These are phyloP conservation scores for Aphidoletes aphidimyza DNA, from an alignment of 2,888 invertebrate genomes.

Conservation along the genomic window DNA sequence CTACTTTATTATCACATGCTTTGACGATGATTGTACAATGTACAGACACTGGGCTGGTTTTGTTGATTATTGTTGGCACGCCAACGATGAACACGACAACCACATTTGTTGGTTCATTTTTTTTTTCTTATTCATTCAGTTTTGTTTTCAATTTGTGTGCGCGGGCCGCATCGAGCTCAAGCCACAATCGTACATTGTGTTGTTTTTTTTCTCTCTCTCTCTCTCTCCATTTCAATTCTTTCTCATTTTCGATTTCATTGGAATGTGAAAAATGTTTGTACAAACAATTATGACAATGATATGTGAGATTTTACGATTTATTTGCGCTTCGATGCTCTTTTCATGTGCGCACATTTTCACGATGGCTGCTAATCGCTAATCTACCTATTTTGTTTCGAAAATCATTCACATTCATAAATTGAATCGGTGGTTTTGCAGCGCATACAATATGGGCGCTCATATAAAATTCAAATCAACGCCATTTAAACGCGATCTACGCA, in stretches of 20 bases:
- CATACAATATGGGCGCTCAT: background rate
- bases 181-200: too few species aligned
- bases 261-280: slow-evolving; percentile 51
- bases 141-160: background rate
- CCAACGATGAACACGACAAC: slow-evolving; percentile 1
- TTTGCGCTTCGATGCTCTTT: slow-evolving; percentile 23
- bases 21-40: slow-evolving; percentile 7
- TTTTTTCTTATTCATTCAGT: too few species aligned
- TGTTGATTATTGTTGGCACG: too few species aligned
- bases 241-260: slow-evolving; percentile 40
- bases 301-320: slow-evolving; percentile 30
- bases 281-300: slow-evolving; percentile 37
- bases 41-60: too few species aligned
- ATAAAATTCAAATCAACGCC: background rate
- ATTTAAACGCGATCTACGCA: slow-evolving; percentile 43
- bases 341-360: too few species aligned
- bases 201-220: background rate
- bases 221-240: background rate
- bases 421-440: too few species aligned
- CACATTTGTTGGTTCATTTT: background rate
- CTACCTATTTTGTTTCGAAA: background rate
- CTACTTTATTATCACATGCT: slow-evolving; percentile 29
- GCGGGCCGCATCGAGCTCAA: too few species aligned
- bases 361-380: slow-evolving; percentile 9
- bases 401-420: too few species aligned